These are phyloP conservation scores for Phalacrocorax brasilianus DNA, from an alignment of 2,113 vertebrate genomes.

Conservation along the genomic window DNA sequence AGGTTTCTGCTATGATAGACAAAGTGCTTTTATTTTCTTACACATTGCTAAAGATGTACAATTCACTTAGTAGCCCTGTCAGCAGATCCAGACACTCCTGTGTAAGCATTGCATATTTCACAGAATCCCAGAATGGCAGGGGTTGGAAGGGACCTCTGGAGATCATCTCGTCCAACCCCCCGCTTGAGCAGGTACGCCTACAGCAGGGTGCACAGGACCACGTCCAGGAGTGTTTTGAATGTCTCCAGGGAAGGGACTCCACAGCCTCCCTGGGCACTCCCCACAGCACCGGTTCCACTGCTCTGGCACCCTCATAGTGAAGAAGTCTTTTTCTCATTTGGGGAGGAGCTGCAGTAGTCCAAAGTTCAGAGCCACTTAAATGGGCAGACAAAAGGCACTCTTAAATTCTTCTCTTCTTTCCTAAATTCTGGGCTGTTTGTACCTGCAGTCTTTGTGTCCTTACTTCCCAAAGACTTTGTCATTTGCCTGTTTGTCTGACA, in stretches of 20 bases:
- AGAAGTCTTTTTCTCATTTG: not conserved
- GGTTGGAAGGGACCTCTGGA: too few relatives aligned
- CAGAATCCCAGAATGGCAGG: too few relatives aligned
- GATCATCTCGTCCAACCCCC: too few relatives aligned
- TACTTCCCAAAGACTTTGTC: not conserved
- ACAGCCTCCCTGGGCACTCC: too few relatives aligned
- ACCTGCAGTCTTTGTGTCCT: not conserved
- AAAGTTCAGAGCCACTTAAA: not conserved
- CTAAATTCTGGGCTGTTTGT: not conserved
- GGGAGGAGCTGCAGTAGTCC: accelerated
- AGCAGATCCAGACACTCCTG: not conserved
- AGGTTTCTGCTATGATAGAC: not conserved
- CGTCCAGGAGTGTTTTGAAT: too few relatives aligned
- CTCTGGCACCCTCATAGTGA: too few relatives aligned
- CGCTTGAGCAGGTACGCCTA: too few relatives aligned
- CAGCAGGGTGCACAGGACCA: too few relatives aligned
- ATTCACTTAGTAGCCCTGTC: not conserved
- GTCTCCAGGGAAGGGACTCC: too few relatives aligned
- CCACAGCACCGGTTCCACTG: too few relatives aligned
- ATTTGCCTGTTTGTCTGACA: not conserved
- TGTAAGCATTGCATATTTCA: not conserved
- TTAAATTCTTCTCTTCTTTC: not conserved
- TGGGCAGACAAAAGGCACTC: not conserved
- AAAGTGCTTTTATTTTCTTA: not conserved
- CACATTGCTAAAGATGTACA: not conserved